Base-by-base conservation (phyloP, 2,113 vertebrate genomes). In the Toxotes chatareus region DNA sequence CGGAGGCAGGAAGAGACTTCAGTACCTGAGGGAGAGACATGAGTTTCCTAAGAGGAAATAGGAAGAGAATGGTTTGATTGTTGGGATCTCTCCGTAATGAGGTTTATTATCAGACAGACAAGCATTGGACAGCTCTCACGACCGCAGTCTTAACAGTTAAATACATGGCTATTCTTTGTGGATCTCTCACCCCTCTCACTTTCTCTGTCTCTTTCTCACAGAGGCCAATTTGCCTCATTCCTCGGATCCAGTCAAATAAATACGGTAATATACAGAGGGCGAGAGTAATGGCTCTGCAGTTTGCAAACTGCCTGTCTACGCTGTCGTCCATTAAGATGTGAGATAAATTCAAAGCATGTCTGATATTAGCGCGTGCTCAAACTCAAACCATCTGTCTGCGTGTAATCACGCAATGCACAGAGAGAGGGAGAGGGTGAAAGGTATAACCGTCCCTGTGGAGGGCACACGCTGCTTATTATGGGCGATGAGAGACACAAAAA, bases 331-430 rank as follows among this genome's bases (percentile, higher is more conserved):
- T 92, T 91, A 92, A 91, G 91, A 93, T 88, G 90, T 85, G 92
- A 92, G 90, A 93, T 93, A 86, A 92, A 94, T 93, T 90, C 91
- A 87, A 93, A 90, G 90, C 91, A 84, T 81, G 85, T 88, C 91
- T 92, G 89, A 93, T 94, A 94, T 92, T 93, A 93, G 93, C 4
- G 79, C 55, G 57, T n/a, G 74, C 88, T 80, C 67, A 90, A 94
- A 94, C 88, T 91, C 71, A 77, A 93, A 93, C 90, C 92, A 93
- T 91, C 81, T 94, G 93, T 82, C 77, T 70, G 73, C 9, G 32
- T 63, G 88, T 82, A 88, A 90, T 93, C 91, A 88, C 88, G 80
- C 86, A 68, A 90, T 21, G 64, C 36, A 8, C 32, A 0, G 51
- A 72, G 77, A 60, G 75, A 69, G 73, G 59, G 56, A 8, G 77